Percentiles rank a stretch among this genome's conserved stretches.
Conservation (phyloP, 2,113 vertebrate genomes). For the Fregata magnificens region DNA sequence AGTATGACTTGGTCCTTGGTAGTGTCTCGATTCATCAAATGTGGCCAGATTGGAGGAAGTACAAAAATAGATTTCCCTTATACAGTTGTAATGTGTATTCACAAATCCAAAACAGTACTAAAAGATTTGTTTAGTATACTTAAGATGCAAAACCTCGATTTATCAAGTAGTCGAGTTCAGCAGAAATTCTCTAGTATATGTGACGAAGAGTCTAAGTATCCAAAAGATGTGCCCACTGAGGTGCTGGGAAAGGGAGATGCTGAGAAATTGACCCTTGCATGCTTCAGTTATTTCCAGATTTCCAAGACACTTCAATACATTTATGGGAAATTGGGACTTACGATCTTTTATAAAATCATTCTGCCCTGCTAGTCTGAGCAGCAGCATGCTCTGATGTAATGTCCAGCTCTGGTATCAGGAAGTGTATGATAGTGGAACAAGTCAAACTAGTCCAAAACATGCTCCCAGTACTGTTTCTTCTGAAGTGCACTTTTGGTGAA, state of each 20-base stretch:
- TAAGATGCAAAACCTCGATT: not conserved
- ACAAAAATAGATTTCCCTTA: conserved; percentile 14
- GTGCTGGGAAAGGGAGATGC: not conserved
- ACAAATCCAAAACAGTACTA: not conserved
- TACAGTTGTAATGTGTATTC: not conserved
- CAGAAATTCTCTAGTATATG: not conserved
- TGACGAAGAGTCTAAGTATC: not conserved
- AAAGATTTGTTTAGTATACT: not conserved
- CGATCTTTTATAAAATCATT: not conserved
- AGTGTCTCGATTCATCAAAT: not conserved
- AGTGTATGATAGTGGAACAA: not conserved
- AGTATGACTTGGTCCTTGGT: not conserved
- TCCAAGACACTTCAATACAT: accelerated
- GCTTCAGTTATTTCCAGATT: not conserved
- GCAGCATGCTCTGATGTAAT: not conserved
- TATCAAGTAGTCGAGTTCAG: not conserved
- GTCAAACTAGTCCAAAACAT: not conserved
- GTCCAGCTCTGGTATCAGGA: not conserved
- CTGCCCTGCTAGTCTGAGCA: not conserved
- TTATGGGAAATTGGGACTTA: not conserved
- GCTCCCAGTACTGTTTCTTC: not conserved
- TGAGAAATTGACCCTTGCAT: not conserved
- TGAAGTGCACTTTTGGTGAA: not conserved
- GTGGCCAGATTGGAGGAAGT: not conserved
- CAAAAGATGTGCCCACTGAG: not conserved